Evolutionary conservation across 2,113 vertebrate genomes (phyloP).

Genomic region (Emydocephalus ijimae): DNA sequence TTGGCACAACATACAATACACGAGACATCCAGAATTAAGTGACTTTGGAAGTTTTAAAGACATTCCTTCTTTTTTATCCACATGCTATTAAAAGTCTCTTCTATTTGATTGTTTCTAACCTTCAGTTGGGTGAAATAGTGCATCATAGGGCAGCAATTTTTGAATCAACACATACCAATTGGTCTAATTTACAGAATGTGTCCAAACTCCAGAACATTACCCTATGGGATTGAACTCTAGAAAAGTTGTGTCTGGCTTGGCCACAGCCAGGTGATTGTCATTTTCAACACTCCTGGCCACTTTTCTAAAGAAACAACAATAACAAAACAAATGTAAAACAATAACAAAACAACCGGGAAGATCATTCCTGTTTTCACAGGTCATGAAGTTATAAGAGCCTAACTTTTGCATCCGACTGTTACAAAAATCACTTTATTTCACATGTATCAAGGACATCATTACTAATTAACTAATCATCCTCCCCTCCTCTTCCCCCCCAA

Average conservation of each 20-base stretch:
- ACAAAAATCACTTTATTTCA: conserved; percentile 1
- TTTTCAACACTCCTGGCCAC: not conserved
- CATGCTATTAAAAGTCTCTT: not conserved
- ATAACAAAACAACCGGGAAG: not conserved
- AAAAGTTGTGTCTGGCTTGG: not conserved
- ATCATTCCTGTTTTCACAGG: not conserved
- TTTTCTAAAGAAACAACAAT: not conserved
- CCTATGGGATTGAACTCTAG: not conserved
- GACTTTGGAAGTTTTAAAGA: not conserved
- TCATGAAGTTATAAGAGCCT: not conserved
- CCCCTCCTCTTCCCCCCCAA: not conserved
- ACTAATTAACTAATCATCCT: conserved; percentile 12
- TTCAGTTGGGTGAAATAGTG: not conserved
- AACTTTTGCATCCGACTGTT: not conserved
- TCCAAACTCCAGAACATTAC: not conserved
- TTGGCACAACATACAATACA: not conserved
- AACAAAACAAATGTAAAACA: not conserved
- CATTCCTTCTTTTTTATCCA: not conserved
- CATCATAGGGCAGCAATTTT: not conserved
- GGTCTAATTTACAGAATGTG: not conserved
- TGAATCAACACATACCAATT: not conserved
- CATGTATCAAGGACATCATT: conserved; percentile 24
- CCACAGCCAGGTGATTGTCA: not conserved
- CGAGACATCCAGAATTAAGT: not conserved
- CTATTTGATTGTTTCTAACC: not conserved